A percentile compares a stretch with the other conserved stretches of the same genome.
These are phyloP conservation scores for Sarcophaga variegata DNA, from an alignment of 2,888 invertebrate genomes.

Conservation along the genomic window DNA sequence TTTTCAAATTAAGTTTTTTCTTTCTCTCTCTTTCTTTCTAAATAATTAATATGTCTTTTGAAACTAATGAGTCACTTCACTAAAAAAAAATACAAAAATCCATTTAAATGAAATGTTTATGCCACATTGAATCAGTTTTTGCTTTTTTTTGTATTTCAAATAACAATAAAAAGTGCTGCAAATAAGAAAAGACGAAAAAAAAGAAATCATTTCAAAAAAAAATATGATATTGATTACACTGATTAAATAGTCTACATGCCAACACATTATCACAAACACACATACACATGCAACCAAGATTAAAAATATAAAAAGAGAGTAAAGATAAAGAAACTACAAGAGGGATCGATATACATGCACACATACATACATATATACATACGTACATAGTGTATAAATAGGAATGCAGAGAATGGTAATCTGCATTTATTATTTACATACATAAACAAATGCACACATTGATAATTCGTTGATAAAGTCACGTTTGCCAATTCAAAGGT, in stretches of 20 bases:
- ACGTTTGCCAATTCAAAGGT: background rate
- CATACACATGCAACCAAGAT: no score
- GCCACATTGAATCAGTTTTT: no score
- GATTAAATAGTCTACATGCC: conserved; percentile 51
- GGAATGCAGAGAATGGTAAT: background rate
- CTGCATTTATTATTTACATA: background rate
- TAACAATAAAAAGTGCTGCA: background rate
- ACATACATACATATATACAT: background rate
- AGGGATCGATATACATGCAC: no score
- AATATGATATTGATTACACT: background rate
- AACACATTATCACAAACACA: background rate
- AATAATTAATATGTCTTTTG: no score
- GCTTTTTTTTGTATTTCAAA: background rate
- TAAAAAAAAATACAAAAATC: no score
- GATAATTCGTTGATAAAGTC: background rate
- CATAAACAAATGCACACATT: background rate
- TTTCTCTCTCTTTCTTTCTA: no score
- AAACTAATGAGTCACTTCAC: no score
- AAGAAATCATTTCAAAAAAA: background rate
- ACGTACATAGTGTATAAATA: background rate
- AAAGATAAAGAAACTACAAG: no score
- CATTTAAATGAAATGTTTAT: no score
- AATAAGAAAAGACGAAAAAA: background rate
- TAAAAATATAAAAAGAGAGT: no score
- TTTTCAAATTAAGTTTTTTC: no score